These are phyloP conservation scores for Monopis laevigella DNA, from an alignment of 2,888 invertebrate genomes.

Conservation along the genomic window DNA sequence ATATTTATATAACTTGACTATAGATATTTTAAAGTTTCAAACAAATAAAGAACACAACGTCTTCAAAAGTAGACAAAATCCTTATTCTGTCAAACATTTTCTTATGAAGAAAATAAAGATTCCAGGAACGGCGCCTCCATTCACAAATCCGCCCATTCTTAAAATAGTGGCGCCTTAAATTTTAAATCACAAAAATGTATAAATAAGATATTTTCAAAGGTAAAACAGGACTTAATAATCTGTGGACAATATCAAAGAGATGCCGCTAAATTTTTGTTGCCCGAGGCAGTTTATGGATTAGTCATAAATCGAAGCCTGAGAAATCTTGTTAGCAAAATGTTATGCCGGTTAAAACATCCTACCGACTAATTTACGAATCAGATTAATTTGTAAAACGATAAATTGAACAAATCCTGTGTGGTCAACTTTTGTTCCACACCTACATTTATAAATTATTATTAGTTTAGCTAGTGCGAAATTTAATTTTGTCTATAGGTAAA, in stretches of 20 bases:
- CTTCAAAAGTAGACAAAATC: too few species aligned
- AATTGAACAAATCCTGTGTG: conserved; percentile 3
- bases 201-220: conserved; percentile 3
- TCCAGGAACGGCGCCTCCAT: conserved; percentile 1
- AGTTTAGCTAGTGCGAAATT: too few species aligned
- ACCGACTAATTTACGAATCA: conserved; percentile 3
- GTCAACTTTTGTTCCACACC: too few species aligned
- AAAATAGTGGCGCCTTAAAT: conserved; percentile 41
- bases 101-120: conserved; percentile 4
- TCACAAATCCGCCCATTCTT: conserved; percentile 37
- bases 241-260: conserved; percentile 27
- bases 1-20: too few species aligned
- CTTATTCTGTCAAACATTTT: too few species aligned
- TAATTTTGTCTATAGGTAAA: too few species aligned
- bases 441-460: too few species aligned
- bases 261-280: conserved; percentile 25
- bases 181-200: too few species aligned
- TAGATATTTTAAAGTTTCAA: too few species aligned
- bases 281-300: conserved; percentile 22
- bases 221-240: conserved; percentile 6
- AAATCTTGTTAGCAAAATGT: conserved; percentile 17
- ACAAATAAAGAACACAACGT: too few species aligned
- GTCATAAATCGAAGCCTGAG: conserved; percentile 27
- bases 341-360: conserved; percentile 4
- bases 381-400: conserved; percentile 4